These are phyloP conservation scores for Epinephelus fuscoguttatus DNA, from an alignment of 2,113 vertebrate species.

Conservation along the genomic window DNA sequence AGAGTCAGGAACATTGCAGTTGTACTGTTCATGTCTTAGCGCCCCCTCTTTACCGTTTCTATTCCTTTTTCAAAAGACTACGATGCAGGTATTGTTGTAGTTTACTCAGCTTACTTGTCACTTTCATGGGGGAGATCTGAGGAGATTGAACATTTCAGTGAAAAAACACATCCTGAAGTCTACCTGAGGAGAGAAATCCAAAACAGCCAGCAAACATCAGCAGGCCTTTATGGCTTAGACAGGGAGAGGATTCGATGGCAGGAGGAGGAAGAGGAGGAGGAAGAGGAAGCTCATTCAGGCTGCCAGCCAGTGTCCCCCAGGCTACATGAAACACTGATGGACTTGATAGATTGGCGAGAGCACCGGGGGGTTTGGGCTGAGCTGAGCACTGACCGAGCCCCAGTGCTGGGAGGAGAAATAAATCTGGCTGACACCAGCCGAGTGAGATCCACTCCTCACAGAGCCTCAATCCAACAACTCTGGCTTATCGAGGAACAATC, in stretches of 20 bases:
- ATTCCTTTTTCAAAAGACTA: background rate
- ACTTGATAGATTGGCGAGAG: conserved; percentile 73
- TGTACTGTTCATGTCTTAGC: background rate
- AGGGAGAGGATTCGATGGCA: conserved; percentile 25
- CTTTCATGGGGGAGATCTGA: conserved; percentile 4
- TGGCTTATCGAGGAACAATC: conserved; percentile 61
- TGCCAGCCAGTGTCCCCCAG: conserved; percentile 72
- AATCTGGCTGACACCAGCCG: conserved; percentile 64
- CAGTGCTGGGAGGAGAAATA: conserved; percentile 65
- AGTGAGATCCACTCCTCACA: conserved; percentile 42
- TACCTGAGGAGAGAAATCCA: conserved; percentile 44
- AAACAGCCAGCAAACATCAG: conserved; percentile 8
- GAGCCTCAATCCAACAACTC: conserved; percentile 37
- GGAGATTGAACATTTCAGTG: conserved; percentile 12
- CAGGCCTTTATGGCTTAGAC: conserved; percentile 30
- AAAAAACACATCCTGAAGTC: conserved; percentile 10
- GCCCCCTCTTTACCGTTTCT: background rate
- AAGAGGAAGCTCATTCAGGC: conserved; percentile 67
- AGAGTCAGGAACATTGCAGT: background rate
- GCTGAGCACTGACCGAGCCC: conserved; percentile 58
- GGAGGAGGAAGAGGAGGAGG: conserved; percentile 43
- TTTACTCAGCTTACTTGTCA: conserved; percentile 2
- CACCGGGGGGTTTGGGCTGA: conserved; percentile 61
- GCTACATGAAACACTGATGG: conserved; percentile 76
- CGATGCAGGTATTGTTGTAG: background rate